Percentiles rank a stretch among this genome's conserved stretches.
These are phyloP conservation scores for Stomatorhinus walkeri DNA, from an alignment of 2,797 vertebrate genomes.

Conservation along the genomic window DNA sequence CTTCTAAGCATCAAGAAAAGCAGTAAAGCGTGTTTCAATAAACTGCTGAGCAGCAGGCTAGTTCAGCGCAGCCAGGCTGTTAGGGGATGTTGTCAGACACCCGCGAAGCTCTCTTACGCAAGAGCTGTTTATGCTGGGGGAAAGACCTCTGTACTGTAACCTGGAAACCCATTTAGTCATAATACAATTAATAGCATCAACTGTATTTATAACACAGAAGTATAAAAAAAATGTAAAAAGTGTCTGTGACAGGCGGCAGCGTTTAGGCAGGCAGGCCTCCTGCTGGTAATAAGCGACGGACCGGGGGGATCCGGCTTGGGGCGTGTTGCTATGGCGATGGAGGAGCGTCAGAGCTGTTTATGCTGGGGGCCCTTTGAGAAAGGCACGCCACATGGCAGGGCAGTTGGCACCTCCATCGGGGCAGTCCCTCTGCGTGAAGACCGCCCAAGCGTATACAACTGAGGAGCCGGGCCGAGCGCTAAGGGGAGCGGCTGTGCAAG, in stretches of 20 bases:
- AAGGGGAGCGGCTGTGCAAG: not conserved
- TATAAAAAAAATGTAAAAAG: not conserved
- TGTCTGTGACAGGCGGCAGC: not conserved
- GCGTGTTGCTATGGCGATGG: not conserved
- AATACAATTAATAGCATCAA: not conserved
- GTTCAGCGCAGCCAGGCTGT: not conserved
- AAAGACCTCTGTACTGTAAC: not conserved
- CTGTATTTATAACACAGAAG: constrained; percentile 7
- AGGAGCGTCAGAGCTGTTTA: not conserved
- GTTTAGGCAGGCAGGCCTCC: not conserved
- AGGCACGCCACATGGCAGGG: not conserved
- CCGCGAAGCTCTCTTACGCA: not conserved
- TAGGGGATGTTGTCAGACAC: not conserved
- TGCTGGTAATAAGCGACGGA: not conserved
- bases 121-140: not conserved
- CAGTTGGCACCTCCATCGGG: not conserved
- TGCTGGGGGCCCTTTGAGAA: not conserved
- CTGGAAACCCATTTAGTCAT: constrained; percentile 10
- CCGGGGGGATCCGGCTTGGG: not conserved
- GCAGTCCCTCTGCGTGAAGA: not conserved
- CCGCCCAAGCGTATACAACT: not conserved
- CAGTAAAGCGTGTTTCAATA: not conserved
- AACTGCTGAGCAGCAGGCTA: not conserved
- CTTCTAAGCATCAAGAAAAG: not conserved
- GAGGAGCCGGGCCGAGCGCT: too few species aligned